phyloP scores from a whole-genome alignment of 2,797 vertebrate genomes.

The Rhabdophis nuchalis region DNA sequence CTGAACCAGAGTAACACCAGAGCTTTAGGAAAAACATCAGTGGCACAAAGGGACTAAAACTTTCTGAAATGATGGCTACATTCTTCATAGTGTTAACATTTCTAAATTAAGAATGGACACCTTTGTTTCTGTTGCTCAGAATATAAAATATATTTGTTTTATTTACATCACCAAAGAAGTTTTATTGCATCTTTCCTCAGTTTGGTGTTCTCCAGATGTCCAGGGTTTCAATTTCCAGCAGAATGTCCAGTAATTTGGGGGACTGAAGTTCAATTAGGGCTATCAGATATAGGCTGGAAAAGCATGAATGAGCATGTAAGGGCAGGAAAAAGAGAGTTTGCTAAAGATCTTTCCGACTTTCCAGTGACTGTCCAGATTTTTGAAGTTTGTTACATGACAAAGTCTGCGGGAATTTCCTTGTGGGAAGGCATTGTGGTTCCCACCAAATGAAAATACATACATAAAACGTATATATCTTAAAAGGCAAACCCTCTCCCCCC shows the following conservation, averaged over 20 bases:
- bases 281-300: not conserved
- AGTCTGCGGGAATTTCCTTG: not conserved
- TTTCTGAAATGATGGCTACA: slow-evolving; percentile 12
- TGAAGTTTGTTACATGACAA: not conserved
- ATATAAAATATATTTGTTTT: not conserved
- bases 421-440: not conserved
- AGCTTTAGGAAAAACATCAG: slow-evolving; percentile 24
- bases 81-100: not conserved
- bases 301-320: not conserved
- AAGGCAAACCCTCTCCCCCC: not conserved
- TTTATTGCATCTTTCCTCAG: not conserved
- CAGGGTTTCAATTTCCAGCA: not conserved
- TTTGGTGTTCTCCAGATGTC: not conserved
- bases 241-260: not conserved
- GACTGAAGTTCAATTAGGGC: not conserved
- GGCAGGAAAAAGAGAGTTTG: not conserved
- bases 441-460: not conserved
- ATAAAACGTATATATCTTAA: not conserved
- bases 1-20: slow-evolving; percentile 41
- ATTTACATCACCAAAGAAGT: not conserved
- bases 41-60: slow-evolving; percentile 28
- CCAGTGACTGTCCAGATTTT: not conserved
- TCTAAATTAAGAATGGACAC: not conserved
- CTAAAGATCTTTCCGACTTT: not conserved
- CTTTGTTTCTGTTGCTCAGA: not conserved